These are phyloP conservation scores for Pelobates fuscus DNA, from an alignment of 2,113 vertebrate species.

Conservation along the genomic window DNA sequence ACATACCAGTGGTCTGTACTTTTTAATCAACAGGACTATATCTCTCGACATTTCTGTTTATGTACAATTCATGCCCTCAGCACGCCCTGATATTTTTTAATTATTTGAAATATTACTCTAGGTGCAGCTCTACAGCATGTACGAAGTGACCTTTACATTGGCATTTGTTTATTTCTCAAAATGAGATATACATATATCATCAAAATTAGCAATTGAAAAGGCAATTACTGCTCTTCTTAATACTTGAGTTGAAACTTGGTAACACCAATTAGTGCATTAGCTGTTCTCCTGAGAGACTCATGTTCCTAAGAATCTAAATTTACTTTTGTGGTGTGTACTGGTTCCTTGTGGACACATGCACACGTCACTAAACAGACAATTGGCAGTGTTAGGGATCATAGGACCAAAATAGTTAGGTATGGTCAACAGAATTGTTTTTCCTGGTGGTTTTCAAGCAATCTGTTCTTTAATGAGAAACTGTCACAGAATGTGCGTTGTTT, in stretches of 20 bases:
- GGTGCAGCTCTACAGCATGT: neutral
- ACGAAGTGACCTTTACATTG: neutral
- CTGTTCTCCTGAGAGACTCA: conserved; percentile 20
- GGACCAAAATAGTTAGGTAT: conserved; percentile 13
- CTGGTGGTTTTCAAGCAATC: too few relatives aligned
- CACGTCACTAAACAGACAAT: conserved; percentile 17
- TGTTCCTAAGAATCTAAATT: conserved; percentile 42
- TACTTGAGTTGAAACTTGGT: conserved; percentile 24
- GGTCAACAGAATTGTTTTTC: too few relatives aligned
- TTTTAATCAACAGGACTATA: too few relatives aligned
- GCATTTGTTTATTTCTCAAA: neutral
- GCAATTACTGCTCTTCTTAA: conserved; percentile 37
- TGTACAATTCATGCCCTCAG: too few relatives aligned
- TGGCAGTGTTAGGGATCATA: neutral
- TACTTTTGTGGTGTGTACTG: conserved; percentile 33
- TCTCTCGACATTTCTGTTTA: too few relatives aligned
- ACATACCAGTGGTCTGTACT: too few relatives aligned
- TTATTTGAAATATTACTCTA: too few relatives aligned
- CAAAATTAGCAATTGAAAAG: conserved; percentile 2
- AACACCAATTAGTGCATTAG: conserved; percentile 43
- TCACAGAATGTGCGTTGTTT: too few relatives aligned
- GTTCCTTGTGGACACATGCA: conserved; percentile 17
- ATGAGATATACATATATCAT: neutral
- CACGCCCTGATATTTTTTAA: too few relatives aligned
- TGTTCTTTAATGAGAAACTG: too few relatives aligned